These are phyloP conservation scores for Lathamus discolor DNA, from an alignment of 2,113 vertebrate species.

Conservation along the genomic window DNA sequence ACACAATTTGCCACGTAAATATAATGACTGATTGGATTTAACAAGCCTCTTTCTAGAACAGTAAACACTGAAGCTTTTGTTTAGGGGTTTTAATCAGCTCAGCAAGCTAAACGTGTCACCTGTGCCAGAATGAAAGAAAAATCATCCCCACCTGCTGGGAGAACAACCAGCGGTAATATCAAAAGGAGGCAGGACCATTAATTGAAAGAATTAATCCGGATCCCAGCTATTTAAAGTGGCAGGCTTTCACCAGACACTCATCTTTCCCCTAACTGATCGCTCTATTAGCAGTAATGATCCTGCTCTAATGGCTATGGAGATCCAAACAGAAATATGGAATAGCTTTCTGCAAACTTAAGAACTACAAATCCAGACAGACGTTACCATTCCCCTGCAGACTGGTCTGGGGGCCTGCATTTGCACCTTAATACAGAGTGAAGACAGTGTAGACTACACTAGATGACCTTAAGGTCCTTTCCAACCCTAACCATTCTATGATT, in stretches of 20 bases:
- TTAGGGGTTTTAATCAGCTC: constrained; percentile 29
- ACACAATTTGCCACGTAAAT: neutral
- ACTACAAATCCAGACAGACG: neutral
- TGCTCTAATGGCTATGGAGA: neutral
- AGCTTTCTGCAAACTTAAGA: neutral
- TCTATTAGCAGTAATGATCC: neutral
- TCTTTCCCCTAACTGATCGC: neutral
- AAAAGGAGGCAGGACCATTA: neutral
- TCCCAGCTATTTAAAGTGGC: neutral
- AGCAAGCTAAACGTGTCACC: neutral
- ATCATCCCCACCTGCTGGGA: neutral
- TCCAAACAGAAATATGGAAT: neutral
- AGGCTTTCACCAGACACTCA: neutral
- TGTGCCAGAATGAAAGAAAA: constrained; percentile 10
- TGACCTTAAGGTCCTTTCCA: neutral
- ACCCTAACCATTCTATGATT: neutral
- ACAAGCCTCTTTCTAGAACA: constrained; percentile 20
- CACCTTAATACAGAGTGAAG: neutral
- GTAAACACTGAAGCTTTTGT: constrained; percentile 33
- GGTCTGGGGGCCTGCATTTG: neutral
- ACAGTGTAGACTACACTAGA: neutral
- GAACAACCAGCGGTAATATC: neutral
- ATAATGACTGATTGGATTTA: constrained; percentile 31
- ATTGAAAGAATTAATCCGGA: neutral
- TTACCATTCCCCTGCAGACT: neutral